phyloP scores from a whole-genome alignment of 2,888 invertebrate genomes.

The Diplolepis rosae region DNA sequence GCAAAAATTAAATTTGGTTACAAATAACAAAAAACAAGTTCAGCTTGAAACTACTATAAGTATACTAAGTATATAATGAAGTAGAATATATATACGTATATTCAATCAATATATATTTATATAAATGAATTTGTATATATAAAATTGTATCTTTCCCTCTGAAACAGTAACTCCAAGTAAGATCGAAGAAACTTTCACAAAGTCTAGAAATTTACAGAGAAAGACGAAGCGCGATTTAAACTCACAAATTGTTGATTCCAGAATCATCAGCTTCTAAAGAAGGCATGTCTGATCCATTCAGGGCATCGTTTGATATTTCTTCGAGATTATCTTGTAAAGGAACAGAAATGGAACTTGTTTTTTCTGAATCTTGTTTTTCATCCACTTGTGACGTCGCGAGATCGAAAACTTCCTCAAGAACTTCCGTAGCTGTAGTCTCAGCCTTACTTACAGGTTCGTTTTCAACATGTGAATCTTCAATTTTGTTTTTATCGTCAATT shows the following conservation, averaged over 20 bases:
- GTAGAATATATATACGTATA: background rate
- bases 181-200: background rate
- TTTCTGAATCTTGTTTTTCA: constrained; percentile 44
- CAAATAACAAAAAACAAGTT: background rate
- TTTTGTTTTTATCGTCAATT: too few relatives aligned
- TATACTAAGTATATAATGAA: background rate
- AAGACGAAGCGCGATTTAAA: constrained; percentile 3
- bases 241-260: constrained; percentile 29
- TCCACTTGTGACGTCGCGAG: constrained; percentile 51
- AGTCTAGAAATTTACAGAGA: constrained; percentile 2
- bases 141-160: constrained; percentile 3
- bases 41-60: background rate
- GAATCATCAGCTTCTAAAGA: constrained; percentile 52
- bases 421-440: constrained; percentile 37
- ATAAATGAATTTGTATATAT: background rate
- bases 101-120: background rate
- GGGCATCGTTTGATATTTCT: constrained; percentile 55
- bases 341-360: background rate
- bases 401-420: constrained; percentile 53
- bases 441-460: constrained; percentile 21
- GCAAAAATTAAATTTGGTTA: background rate
- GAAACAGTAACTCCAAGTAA: background rate
- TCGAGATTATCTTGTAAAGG: constrained; percentile 47
- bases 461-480: constrained; percentile 35
- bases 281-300: constrained; percentile 49